Conservation (phyloP, 2,797 vertebrate species). For the Argentina silus region DNA sequence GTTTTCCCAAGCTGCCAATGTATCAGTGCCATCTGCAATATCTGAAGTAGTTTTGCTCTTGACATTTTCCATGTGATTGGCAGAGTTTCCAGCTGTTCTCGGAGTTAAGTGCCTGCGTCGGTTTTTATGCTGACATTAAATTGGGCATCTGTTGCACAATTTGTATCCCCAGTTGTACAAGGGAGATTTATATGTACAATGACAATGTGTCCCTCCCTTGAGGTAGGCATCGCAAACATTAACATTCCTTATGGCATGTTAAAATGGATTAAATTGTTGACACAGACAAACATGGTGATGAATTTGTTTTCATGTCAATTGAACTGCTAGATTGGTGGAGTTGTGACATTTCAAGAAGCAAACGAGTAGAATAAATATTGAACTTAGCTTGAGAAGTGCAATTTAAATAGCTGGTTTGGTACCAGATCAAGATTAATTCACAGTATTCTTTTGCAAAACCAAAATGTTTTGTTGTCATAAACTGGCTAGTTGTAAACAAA, state of each 20-base stretch:
- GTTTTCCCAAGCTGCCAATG: constrained; percentile 49
- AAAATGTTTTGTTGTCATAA: background rate
- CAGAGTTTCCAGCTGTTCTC: constrained; percentile 58
- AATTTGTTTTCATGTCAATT: constrained; percentile 17
- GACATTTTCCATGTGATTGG: constrained; percentile 52
- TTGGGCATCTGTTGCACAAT: constrained; percentile 53
- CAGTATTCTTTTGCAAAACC: background rate
- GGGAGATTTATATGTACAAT: constrained; percentile 18
- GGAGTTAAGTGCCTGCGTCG: constrained; percentile 30
- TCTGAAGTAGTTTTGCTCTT: constrained; percentile 33
- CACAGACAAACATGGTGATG: background rate
- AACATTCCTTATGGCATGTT: background rate
- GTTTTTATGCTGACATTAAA: constrained; percentile 45
- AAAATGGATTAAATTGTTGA: constrained; percentile 17
- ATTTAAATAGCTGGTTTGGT: background rate
- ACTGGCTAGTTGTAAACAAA: background rate
- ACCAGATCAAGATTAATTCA: background rate
- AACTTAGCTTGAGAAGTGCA: background rate
- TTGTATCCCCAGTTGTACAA: constrained; percentile 16
- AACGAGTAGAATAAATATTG: background rate
- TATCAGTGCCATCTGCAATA: constrained; percentile 27
- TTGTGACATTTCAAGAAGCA: background rate
- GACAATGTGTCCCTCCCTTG: constrained; percentile 22
- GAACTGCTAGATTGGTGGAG: constrained; percentile 7
- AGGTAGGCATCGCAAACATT: background rate